Evolutionary conservation across 2,113 vertebrate species (phyloP).

Genomic region (Amblyopsis rosae): DNA sequence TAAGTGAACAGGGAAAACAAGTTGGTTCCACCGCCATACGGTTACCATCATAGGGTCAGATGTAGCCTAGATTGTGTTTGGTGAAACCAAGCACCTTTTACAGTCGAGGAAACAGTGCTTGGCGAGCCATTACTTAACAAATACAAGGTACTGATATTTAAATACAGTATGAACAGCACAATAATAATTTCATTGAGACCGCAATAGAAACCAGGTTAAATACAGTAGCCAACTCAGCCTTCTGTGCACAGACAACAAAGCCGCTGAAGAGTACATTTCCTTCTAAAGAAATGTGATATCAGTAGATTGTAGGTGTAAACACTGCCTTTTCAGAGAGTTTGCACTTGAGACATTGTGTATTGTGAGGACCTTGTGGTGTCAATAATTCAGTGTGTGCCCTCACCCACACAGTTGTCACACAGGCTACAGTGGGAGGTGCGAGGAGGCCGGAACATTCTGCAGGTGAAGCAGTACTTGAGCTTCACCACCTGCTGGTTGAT

Average conservation of each 20-base stretch:
- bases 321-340: neutral
- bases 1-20: no score
- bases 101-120: neutral
- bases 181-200: neutral
- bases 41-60: no score
- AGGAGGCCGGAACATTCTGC: constrained; percentile 94
- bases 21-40: no score
- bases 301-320: neutral
- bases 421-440: constrained; percentile 95
- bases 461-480: constrained; percentile 96
- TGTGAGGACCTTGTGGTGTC: neutral
- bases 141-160: neutral
- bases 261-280: no score
- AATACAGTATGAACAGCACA: neutral
- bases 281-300: no score
- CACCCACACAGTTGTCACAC: constrained; percentile 97
- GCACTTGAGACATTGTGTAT: neutral
- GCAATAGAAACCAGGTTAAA: constrained; percentile 6
- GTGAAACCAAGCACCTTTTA: neutral
- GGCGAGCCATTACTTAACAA: no score
- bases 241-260: no score
- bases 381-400: constrained; percentile 36
- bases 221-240: neutral
- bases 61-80: no score
- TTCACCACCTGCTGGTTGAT: constrained; percentile 93